phyloP scores from a whole-genome alignment of 2,113 vertebrate species.

The Hepsetus odoe region DNA sequence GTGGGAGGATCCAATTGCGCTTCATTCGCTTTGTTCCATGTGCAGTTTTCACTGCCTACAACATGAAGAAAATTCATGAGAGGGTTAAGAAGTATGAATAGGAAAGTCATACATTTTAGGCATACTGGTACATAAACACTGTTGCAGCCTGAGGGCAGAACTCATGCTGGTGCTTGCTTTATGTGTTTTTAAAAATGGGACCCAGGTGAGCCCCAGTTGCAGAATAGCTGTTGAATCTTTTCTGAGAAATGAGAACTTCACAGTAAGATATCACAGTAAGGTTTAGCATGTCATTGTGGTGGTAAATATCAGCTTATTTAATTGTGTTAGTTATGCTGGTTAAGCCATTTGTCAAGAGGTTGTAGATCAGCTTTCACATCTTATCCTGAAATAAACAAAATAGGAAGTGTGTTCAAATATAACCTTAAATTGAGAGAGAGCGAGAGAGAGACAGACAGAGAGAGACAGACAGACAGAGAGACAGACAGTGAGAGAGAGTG shows the following conservation, averaged over 20 bases:
- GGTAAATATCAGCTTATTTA: no score
- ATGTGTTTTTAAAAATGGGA: background rate
- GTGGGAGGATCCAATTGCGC: constrained; percentile 74
- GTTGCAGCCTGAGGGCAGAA: background rate
- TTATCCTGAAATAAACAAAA: no score
- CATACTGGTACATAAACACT: background rate
- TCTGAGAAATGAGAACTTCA: background rate
- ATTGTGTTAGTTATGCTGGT: no score
- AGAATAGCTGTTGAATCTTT: background rate
- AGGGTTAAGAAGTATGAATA: background rate
- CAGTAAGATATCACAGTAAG: background rate
- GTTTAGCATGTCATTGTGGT: no score
- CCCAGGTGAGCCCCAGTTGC: background rate
- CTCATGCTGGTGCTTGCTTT: background rate
- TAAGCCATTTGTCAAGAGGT: no score
- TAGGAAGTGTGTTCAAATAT: no score
- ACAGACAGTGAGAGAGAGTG: no score
- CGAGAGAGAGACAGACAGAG: no score
- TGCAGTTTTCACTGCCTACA: constrained; percentile 28
- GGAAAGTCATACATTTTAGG: background rate
- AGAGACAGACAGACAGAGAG: no score
- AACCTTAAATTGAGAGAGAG: no score
- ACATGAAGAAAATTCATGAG: background rate
- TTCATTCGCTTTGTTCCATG: constrained; percentile 58
- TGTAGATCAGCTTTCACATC: no score